Evolutionary conservation across 2,113 vertebrate genomes (phyloP).

Genomic region (Amblyornis subalaris): DNA sequence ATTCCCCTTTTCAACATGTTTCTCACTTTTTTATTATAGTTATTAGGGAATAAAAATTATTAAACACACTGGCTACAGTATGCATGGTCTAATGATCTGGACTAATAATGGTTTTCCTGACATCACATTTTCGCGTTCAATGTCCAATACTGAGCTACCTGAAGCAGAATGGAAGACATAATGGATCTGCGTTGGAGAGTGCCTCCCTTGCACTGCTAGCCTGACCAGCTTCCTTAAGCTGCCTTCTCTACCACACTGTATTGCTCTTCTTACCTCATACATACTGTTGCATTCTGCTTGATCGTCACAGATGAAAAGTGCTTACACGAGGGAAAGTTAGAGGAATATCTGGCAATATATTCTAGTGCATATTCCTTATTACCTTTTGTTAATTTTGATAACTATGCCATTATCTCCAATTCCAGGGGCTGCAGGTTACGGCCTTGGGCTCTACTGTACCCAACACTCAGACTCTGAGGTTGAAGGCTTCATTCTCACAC

Average conservation of each 20-base stretch:
- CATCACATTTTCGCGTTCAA: background rate
- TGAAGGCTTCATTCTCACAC: background rate
- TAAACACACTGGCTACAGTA: background rate
- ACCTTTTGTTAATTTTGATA: background rate
- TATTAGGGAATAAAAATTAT: background rate
- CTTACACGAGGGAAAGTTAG: background rate
- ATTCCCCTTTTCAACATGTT: background rate
- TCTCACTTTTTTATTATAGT: background rate
- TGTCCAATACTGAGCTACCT: background rate
- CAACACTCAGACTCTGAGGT: background rate
- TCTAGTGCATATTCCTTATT: background rate
- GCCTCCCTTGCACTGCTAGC: background rate
- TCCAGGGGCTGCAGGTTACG: background rate
- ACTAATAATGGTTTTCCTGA: background rate
- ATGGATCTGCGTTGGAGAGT: background rate
- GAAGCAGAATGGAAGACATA: background rate
- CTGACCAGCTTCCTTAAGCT: background rate
- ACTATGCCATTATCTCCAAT: background rate
- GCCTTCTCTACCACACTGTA: accelerated
- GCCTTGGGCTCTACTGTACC: background rate
- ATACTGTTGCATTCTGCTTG: background rate
- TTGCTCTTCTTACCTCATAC: background rate
- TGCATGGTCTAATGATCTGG: background rate
- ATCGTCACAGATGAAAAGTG: background rate
- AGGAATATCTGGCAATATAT: background rate